Conservation (phyloP, 2,888 invertebrate genomes). For the Agrochola macilenta region DNA sequence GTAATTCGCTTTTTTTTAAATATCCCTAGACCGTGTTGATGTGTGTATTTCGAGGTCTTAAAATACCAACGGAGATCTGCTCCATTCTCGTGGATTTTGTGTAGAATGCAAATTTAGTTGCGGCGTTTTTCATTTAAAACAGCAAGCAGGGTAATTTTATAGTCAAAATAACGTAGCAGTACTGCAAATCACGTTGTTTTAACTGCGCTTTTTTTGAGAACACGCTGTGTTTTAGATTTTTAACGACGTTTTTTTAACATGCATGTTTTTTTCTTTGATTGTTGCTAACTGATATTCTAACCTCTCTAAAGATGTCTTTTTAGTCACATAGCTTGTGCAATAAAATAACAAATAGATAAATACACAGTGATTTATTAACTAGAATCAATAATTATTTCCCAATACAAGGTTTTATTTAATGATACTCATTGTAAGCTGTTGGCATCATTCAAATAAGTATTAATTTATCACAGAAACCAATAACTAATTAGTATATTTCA, state of each 20-base stretch:
- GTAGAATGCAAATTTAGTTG: conserved; percentile 32
- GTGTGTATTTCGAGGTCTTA: conserved; percentile 21
- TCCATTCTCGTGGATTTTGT: conserved; percentile 17
- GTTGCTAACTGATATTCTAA: neutral
- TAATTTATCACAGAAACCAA: conserved; percentile 40
- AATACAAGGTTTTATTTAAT: conserved; percentile 22
- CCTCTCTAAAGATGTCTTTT: neutral
- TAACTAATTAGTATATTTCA: conserved; percentile 27
- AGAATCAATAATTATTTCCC: conserved; percentile 16
- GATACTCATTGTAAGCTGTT: conserved; percentile 16
- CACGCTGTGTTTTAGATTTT: neutral
- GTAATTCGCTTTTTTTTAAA: too few species aligned
- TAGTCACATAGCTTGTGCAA: neutral
- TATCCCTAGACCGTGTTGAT: too few species aligned
- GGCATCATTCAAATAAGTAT: conserved; percentile 10
- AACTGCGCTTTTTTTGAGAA: conserved; percentile 15
- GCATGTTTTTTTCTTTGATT: neutral
- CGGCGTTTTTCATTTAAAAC: conserved; percentile 36
- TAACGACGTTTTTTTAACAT: neutral
- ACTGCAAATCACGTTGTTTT: conserved; percentile 21
- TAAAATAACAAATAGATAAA: neutral
- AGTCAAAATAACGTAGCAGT: conserved; percentile 28
- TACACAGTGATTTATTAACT: neutral
- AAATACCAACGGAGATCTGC: conserved; percentile 1
- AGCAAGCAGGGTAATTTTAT: conserved; percentile 29